Evolutionary conservation across 2,113 vertebrate species (phyloP), one percentile per base, ranked within the genome.

Genomic region (Oostethus manadensis): DNA sequence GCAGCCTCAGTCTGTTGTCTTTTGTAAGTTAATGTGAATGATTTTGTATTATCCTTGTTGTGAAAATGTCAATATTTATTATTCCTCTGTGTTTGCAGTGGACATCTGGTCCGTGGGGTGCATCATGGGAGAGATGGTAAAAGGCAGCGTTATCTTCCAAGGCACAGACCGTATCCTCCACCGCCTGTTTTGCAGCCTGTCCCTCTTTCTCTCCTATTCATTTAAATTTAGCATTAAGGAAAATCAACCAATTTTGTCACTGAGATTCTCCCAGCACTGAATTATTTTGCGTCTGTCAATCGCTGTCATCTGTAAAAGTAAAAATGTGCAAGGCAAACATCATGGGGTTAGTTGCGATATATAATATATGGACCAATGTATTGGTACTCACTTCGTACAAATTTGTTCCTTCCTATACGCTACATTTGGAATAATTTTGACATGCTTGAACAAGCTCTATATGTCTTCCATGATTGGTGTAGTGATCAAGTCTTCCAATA

Each of bases 71-170:
- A 43, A 22, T 22, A 17, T 16, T 61, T 56, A 42, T 71, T 60
- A 67, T 48, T 71, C 45, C 58, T 89, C 76, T 93, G 88, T 93
- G 82, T 89, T 93, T 90, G 89, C 93, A 98, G 96, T 98, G 92
- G 96, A 98, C 92, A 98, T 98, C 92, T 98, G 96, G 96, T 98
- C 96, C 86, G 95, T 98, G 85, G 96, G 96, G 80, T 98, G 96
- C 89, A 98, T 98, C 91, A 98, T 98, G 96, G 96, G 96, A 85
- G 96, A 98, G 90, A 96, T 98, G 96, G 94, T 98, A 85, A 98
- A 97, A 90, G 96, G 95, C 89, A 91, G 93, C 88, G 96, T 98
- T 87, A 94, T 98, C 91, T 98, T 98, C 92, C 96, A 97, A 90
- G 96, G 95, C 87, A 98, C 96, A 78, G 96, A 98, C 89, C 95